Base-by-base conservation (phyloP, 2,888 invertebrate genomes). In the Argyresthia albistria region DNA sequence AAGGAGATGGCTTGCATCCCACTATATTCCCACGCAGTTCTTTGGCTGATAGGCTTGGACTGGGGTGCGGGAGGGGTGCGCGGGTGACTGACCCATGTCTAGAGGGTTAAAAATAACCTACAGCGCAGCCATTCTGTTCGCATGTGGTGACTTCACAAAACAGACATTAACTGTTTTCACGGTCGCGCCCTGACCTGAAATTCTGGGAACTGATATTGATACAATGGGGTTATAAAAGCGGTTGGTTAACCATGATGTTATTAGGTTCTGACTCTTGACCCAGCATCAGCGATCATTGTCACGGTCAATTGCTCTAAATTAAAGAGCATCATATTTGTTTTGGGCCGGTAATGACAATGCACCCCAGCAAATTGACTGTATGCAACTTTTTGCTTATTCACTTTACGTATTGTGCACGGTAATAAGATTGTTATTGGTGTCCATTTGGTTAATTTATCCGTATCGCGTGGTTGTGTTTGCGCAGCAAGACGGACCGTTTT, bases 61-160 rank as follows among this genome's bases (percentile, higher is more conserved):
- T 71, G 68, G 69, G 65, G 69, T 69, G 74, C 71, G 74, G 77
- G 80, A 74, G 78, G 79, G 78, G 74, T 80, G 71, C 65, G 68
- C 76, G 83, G 86, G 84, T 87, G 80, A 84, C 67, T 86, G 87
- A 86, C 84, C 87, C 72, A 75, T 76, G 79, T 73, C 73, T 70
- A 74, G 78, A 75, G 81, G 86, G 84, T 82, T 86, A 84, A 87
- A 87, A 86, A 86, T 86, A 86, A 84, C 80, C 72, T 76, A 75
- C 75, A 74, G 70, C 71, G 72, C 81, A 80, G 76, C 73, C 82
- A 81, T 84, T 86, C 86, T 82, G 86, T 73, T 83, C 76, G 75
- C 86, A 86, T 87, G 78, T 86, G 87, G 84, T 80, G 84, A 84
- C 84, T 86, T 82, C 76, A 83, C 80, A 81, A 81, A 83, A 82